These are phyloP conservation scores for Platichthys flesus DNA, from an alignment of 2,113 vertebrate species.

Conservation along the genomic window DNA sequence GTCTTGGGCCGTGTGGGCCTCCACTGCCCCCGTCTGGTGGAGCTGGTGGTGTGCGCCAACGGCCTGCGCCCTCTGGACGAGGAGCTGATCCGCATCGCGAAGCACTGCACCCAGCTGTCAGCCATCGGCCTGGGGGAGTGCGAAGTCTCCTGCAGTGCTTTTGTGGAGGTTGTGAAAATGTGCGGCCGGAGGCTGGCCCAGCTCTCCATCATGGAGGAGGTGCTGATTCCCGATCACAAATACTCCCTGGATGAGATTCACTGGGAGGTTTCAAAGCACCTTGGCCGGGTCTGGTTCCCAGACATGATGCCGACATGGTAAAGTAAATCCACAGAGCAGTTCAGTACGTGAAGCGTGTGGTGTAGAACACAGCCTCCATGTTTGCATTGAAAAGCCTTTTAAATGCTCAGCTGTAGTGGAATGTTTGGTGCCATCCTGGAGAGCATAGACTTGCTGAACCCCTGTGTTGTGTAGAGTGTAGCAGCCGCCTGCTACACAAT, in stretches of 20 bases:
- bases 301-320: slow-evolving; percentile 99
- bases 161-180: slow-evolving; percentile 98
- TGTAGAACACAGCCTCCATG: slow-evolving; percentile 15
- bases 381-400: slow-evolving; percentile 32
- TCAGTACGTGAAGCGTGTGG: not conserved
- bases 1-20: slow-evolving; percentile 95
- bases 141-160: slow-evolving; percentile 97
- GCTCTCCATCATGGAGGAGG: slow-evolving; percentile 98
- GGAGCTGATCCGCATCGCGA: slow-evolving; percentile 95
- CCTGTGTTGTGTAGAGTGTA: not conserved
- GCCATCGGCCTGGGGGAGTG: slow-evolving; percentile 97
- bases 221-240: slow-evolving; percentile 95
- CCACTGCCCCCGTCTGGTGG: slow-evolving; percentile 93
- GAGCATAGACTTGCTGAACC: slow-evolving; percentile 20
- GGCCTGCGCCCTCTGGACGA: slow-evolving; percentile 95
- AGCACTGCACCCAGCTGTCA: slow-evolving; percentile 93
- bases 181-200: slow-evolving; percentile 94
- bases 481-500: slow-evolving; percentile 16
- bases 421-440: slow-evolving; percentile 31
- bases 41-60: slow-evolving; percentile 97
- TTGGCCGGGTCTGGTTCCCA: slow-evolving; percentile 97
- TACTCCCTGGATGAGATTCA: slow-evolving; percentile 97
- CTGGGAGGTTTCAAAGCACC: slow-evolving; percentile 98
- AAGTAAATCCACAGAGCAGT: slow-evolving; percentile 34
- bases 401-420: slow-evolving; percentile 19